Evolutionary conservation across 2,113 vertebrate genomes (phyloP), one percentile per base, ranked within the genome.

Genomic region (Rafetus swinhoei): DNA sequence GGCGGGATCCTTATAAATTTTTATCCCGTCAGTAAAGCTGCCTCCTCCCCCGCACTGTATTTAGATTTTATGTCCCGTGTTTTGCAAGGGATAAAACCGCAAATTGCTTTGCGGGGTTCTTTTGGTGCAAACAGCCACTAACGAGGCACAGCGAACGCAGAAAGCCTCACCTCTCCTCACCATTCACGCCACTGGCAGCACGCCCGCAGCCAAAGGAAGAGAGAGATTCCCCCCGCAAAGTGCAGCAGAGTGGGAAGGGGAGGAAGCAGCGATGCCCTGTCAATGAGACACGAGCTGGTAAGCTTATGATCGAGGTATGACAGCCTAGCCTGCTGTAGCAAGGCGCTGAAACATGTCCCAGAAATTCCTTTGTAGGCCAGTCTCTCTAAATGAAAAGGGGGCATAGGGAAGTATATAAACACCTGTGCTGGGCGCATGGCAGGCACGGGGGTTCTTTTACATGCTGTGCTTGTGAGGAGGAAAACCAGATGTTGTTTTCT

Each of bases 401-500:
- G 27, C 27, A 45, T 3, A 32, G 52, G 60, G 35, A 62, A 82
- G 79, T 50, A 39, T 7, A 77, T 9, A 27, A 56, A 0, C 12
- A 9, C 1, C 14, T 54, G 0, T 0, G 0, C 35, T 80, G 88
- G 35, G 0, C 19, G 53, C 0, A 4, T 1, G 0, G 5, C 1
- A 0, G 0, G 86, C 1, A 18, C 6, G 87, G 65, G 79, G 19
- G 79, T n/a, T 54, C 79, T 45, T 62, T 60, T n/a, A 39, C 0
- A 50, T 82, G 56, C 57, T 0, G 4, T 35, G 2, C 4, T 2
- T 55, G 79, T 13, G 0, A 29, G 83, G 79, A 95, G 79, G 39
- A 54, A 2, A 82, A 94, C n/a, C 94, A 96, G 95, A 94, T 94
- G 96, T 92, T 97, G 96, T 97, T 97, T 96, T 95, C 94, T 87